Percentiles rank a stretch among this genome's conserved stretches.
Conservation (phyloP, 2,113 vertebrate genomes). For the Microtus montanus region DNA sequence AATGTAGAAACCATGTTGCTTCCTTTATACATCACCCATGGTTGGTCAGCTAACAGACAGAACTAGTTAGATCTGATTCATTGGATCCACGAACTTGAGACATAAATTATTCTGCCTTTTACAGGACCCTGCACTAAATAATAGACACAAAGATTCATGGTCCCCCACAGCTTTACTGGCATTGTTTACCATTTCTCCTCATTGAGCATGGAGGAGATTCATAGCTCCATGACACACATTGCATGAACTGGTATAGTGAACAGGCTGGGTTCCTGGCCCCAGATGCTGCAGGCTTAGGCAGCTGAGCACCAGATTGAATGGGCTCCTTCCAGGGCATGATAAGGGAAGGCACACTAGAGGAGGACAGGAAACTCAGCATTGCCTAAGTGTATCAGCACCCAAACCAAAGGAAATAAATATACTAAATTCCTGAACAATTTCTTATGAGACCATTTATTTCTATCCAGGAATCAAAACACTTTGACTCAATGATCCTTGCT, state of each 20-base stretch:
- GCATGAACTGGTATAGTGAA: not conserved
- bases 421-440: not conserved
- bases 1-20: accelerated
- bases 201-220: not conserved
- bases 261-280: not conserved
- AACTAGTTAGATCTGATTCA: not conserved
- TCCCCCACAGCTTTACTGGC: not conserved
- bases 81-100: not conserved
- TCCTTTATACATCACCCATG: not conserved
- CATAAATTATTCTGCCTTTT: not conserved
- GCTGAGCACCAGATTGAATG: not conserved
- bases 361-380: not conserved
- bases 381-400: not conserved
- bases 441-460: not conserved
- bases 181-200: not conserved
- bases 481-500: not conserved
- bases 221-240: not conserved
- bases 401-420: not conserved
- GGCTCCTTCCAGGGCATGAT: not conserved
- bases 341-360: not conserved
- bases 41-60: not conserved
- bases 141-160: no score
- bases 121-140: not conserved
- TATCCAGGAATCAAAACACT: not conserved
- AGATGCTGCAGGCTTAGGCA: not conserved